Percentiles rank a stretch among this genome's conserved stretches.
Conservation (phyloP, 2,888 invertebrate species). For the Serrognathus titanus region DNA sequence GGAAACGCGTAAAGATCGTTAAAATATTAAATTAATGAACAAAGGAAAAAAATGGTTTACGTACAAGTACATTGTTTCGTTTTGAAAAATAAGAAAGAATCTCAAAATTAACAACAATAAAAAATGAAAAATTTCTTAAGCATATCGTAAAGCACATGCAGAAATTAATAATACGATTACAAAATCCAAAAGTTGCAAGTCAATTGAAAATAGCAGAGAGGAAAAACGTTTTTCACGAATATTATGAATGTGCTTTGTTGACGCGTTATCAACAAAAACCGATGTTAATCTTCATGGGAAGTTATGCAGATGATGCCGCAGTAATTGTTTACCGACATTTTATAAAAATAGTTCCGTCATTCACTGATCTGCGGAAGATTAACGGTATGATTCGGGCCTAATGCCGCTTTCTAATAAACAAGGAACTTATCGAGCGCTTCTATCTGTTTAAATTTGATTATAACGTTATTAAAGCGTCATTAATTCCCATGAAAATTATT, state of each 20-base stretch:
- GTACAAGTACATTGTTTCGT: too few species aligned
- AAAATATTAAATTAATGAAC: too few species aligned
- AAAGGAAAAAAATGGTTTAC: too few species aligned
- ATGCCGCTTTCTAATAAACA: background rate
- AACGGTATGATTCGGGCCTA: background rate
- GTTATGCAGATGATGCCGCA: conserved; percentile 3
- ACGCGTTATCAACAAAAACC: conserved; percentile 5
- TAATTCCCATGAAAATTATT: background rate
- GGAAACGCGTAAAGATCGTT: too few species aligned
- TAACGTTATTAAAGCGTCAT: background rate
- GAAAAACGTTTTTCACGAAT: too few species aligned
- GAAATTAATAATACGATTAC: too few species aligned
- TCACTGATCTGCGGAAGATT: background rate
- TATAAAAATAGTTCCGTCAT: background rate
- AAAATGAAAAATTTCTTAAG: too few species aligned
- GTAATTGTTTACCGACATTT: conserved; percentile 15
- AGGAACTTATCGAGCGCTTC: background rate
- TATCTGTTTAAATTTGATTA: background rate
- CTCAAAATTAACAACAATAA: too few species aligned
- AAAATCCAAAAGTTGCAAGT: too few species aligned
- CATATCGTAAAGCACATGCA: too few species aligned
- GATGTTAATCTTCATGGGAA: conserved; percentile 18
- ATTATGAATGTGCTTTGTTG: background rate
- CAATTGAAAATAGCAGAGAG: too few species aligned
- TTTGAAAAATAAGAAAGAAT: too few species aligned